A percentile compares a stretch with the other conserved stretches of the same genome.
These are phyloP conservation scores for Sceloporus tristichus DNA, from an alignment of 2,113 vertebrate genomes.

Conservation along the genomic window DNA sequence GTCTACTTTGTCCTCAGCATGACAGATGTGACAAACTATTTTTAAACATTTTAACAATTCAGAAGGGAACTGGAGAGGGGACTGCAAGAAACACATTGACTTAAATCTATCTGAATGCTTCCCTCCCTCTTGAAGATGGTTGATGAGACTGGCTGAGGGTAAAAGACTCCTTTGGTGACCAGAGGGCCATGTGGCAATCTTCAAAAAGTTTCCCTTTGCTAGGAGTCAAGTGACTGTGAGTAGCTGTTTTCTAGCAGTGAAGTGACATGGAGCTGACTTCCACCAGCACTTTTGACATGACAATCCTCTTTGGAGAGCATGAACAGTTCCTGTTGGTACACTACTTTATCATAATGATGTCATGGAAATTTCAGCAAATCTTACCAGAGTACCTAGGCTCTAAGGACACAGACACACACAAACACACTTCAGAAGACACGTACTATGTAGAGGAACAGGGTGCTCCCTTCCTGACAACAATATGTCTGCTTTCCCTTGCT, in stretches of 20 bases:
- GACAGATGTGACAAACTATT: not conserved
- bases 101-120: too few species aligned
- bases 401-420: too few species aligned
- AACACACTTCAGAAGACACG: too few species aligned
- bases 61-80: not conserved
- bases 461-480: too few species aligned
- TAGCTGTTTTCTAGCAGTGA: too few species aligned
- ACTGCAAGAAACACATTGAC: not conserved
- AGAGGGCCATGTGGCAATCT: not conserved
- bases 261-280: too few species aligned
- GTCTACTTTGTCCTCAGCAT: not conserved
- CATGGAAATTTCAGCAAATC: too few species aligned
- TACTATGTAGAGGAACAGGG: too few species aligned
- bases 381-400: too few species aligned
- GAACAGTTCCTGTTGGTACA: not conserved
- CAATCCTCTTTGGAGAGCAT: not conserved
- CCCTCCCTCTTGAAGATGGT: not conserved
- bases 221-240: not conserved
- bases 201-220: not conserved
- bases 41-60: not conserved
- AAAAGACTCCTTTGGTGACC: not conserved
- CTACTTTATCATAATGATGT: too few species aligned
- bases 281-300: too few species aligned
- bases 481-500: too few species aligned
- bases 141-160: not conserved